Percentiles rank a stretch among this genome's conserved stretches.
phyloP scores from a whole-genome alignment of 2,888 invertebrate genomes.

The Mycalesis mineus region DNA sequence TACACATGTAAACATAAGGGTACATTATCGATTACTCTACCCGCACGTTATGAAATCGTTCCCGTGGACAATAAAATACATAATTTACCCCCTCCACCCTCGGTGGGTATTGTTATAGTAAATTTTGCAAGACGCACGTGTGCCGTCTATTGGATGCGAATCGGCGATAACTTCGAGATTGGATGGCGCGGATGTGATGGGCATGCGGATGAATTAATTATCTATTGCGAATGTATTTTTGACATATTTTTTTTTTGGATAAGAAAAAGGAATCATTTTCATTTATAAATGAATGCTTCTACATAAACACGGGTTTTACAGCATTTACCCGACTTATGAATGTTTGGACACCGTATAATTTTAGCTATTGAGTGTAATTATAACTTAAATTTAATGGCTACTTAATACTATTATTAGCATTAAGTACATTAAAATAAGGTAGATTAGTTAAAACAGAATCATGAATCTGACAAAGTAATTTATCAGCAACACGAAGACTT shows the following conservation, averaged over 20 bases:
- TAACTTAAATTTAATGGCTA: too few relatives aligned
- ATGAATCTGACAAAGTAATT: too few relatives aligned
- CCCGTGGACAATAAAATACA: slow-evolving; percentile 43
- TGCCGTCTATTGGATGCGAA: slow-evolving; percentile 34
- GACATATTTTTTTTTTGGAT: too few relatives aligned
- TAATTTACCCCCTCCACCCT: slow-evolving; percentile 37
- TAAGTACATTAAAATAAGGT: too few relatives aligned
- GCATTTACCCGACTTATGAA: too few relatives aligned
- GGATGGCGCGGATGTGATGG: slow-evolving; percentile 25
- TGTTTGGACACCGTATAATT: too few relatives aligned
- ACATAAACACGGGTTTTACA: too few relatives aligned
- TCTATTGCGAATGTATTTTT: not conserved
- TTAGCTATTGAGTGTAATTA: too few relatives aligned
- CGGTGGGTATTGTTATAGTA: slow-evolving; percentile 38
- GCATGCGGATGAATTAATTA: slow-evolving; percentile 31
- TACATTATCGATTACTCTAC: slow-evolving; percentile 34
- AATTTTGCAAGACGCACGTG: slow-evolving; percentile 42
- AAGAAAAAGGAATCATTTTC: not conserved
- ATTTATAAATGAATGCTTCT: too few relatives aligned
- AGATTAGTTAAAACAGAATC: too few relatives aligned
- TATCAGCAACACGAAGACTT: too few relatives aligned
- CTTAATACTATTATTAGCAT: too few relatives aligned
- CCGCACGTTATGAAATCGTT: slow-evolving; percentile 42
- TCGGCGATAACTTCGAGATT: slow-evolving; percentile 32
- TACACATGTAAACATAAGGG: not conserved